Base-by-base conservation (phyloP, 1,140 invertebrate species). In the Drosophila arizonae region DNA sequence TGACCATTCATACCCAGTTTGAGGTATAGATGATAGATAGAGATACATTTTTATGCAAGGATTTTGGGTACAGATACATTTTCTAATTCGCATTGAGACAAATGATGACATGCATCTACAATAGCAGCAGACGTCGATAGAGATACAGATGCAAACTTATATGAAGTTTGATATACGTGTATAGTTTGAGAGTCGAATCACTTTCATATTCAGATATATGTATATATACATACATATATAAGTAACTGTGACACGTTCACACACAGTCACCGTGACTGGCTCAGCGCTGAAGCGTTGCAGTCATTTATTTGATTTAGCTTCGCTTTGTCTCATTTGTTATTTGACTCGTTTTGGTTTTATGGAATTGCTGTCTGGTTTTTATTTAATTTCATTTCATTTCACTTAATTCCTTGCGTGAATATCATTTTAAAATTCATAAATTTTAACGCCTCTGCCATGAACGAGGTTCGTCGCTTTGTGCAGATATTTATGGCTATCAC, bases 401-500 rank as follows among this genome's bases (percentile, higher is more conserved):
- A 39, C 36, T 39, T 39, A 39, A 39, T 13, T 39, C 11, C 11
- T 13, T 39, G 36, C 36, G 54, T 15, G 30, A 46, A 17, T 46
- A 46, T 36, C 11, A 15, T 54, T 41, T 39, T 43, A 48, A 62
- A 77, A 77, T 70, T 77, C 55, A 69, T 76, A 72, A 77, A 81
- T 81, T 73, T 45, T 36, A 69, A 77, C 65, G 79, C 73, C 69
- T 81, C 43, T 77, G 67, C 72, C 33, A 46, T 78, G 39, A 74
- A 41, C 64, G 55, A 33, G 55, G 33, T 61, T 41, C 33, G 24
- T 9, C 28, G 45, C 45, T 68, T 36, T 75, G 46, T 60, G 58
- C 17, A 45, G 36, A 70, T 69, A 81, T 48, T 66, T 81, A 70
- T 81, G 66, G 64, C 46, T 65, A 78, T 81, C 78, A 66, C 51